phyloP scores from a whole-genome alignment of 2,888 invertebrate genomes.

The Pocota personata region DNA sequence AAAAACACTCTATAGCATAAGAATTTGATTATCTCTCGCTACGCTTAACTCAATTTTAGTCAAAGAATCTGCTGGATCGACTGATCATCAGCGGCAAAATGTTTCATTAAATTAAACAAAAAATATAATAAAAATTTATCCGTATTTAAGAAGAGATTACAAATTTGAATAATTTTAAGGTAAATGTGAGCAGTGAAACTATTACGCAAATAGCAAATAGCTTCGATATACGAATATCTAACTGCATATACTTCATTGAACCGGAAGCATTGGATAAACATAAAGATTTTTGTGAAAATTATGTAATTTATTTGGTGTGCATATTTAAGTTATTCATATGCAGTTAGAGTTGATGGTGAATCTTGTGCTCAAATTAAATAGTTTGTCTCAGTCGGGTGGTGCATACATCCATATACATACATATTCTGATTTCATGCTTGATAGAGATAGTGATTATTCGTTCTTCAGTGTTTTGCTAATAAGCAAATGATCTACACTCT shows the following conservation, averaged over 20 bases:
- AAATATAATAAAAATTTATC: background rate
- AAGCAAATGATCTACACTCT: background rate
- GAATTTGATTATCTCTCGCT: slow-evolving; percentile 54
- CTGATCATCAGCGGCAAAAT: slow-evolving; percentile 35
- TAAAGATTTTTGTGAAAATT: background rate
- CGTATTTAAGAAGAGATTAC: background rate
- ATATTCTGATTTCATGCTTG: background rate
- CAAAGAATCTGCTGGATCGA: slow-evolving; percentile 51
- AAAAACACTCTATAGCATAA: slow-evolving; percentile 42
- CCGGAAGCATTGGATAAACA: slow-evolving; percentile 37
- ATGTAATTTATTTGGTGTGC: slow-evolving; percentile 8
- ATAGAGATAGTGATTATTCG: slow-evolving; percentile 1
- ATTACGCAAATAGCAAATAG: slow-evolving; percentile 13
- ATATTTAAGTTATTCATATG: background rate
- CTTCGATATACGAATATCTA: slow-evolving; percentile 6
- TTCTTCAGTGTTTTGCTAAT: slow-evolving; percentile 14
- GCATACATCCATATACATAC: background rate
- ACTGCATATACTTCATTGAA: background rate
- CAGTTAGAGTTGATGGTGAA: background rate
- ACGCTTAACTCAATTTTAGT: slow-evolving; percentile 52
- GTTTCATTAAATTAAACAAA: background rate
- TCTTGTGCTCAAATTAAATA: background rate
- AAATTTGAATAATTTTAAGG: background rate
- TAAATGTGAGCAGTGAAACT: slow-evolving; percentile 11
- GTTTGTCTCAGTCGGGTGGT: slow-evolving; percentile 4